Evolutionary conservation across 2,888 invertebrate species (phyloP), one percentile per base, ranked within the genome.

Genomic region (Portevinia maculata): DNA sequence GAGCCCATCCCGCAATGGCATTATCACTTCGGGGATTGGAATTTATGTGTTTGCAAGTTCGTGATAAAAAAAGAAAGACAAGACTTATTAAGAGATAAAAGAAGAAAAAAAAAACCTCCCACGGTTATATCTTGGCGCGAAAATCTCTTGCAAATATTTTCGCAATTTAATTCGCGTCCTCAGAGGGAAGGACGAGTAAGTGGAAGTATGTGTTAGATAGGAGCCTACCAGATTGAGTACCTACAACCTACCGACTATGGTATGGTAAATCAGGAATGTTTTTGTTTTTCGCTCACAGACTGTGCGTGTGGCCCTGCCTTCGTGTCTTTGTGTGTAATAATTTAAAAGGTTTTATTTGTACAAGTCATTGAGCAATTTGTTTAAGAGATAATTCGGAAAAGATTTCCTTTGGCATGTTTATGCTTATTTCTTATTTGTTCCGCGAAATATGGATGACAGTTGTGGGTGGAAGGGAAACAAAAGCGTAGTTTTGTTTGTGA

Each of bases 301-400:
- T 34, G 34, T 39, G 55, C 69, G 57, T 48, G n/a, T 37, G 39
- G 24, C 24, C 24, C 2, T 24, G 24, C 24, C 24, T 24, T 24
- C 28, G 21, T 7, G 39, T 0, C 7, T 13, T 7, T 7, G 39
- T 7, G 71, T 34, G 60, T 62, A 71, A 71, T 62, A 71, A 71
- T 71, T 71, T 71, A 71, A 71, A 71, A 62, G 71, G 71, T 71
- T 71, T 71, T 71, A 71, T 71, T 71, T 71, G 71, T 71, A 53
- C 71, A 71, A 71, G 71, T 71, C 71, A 71, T 71, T 71, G 71
- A 71, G 71, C 71, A 71, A 71, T 71, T 71, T 71, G 71, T 71
- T 71, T 44, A 71, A 53, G 60, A 71, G 71, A 71, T 71, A 62
- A 71, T 60, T 71, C 60, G 34, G 71, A 37, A 71, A 62, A 71